phyloP scores from a whole-genome alignment of 2,113 vertebrate species.

The Pao palembangensis region DNA sequence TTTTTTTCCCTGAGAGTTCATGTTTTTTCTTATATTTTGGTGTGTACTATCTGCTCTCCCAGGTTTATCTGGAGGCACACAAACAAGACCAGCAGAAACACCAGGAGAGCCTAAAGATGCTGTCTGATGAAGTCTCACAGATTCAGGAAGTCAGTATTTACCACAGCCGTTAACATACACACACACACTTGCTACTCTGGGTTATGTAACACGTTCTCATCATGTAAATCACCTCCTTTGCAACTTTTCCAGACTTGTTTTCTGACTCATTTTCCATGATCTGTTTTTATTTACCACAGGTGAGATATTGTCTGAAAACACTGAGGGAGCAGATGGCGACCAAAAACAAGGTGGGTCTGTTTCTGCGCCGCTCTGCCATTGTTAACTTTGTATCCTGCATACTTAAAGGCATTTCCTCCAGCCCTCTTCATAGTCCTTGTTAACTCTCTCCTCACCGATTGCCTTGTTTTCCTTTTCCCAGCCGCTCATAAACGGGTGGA shows the following conservation, averaged over 20 bases:
- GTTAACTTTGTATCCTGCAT: slow-evolving; percentile 32
- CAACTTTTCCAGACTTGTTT: neutral
- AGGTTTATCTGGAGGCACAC: slow-evolving; percentile 85
- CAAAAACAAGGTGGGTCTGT: slow-evolving; percentile 68
- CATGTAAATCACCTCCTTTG: slow-evolving; percentile 20
- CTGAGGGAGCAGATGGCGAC: slow-evolving; percentile 78
- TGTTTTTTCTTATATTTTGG: neutral
- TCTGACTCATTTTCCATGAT: neutral
- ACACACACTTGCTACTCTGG: neutral
- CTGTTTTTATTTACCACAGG: slow-evolving; percentile 53
- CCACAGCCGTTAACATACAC: neutral
- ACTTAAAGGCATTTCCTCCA: slow-evolving; percentile 27
- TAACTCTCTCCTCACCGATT: slow-evolving; percentile 11
- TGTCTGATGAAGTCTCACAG: slow-evolving; percentile 86
- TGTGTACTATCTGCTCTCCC: neutral
- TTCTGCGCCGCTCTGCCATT: slow-evolving; percentile 16
- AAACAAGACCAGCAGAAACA: slow-evolving; percentile 76
- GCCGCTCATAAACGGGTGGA: slow-evolving; percentile 57
- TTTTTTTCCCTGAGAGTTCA: neutral
- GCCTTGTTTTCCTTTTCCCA: slow-evolving; percentile 39
- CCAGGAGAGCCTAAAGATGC: slow-evolving; percentile 80
- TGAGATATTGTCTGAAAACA: slow-evolving; percentile 77
- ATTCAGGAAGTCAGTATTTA: slow-evolving; percentile 79
- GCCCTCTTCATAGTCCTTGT: slow-evolving; percentile 1
- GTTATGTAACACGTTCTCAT: slow-evolving; percentile 8